These are phyloP conservation scores for Scotopteryx bipunctaria DNA, from an alignment of 2,888 invertebrate genomes.

Conservation along the genomic window DNA sequence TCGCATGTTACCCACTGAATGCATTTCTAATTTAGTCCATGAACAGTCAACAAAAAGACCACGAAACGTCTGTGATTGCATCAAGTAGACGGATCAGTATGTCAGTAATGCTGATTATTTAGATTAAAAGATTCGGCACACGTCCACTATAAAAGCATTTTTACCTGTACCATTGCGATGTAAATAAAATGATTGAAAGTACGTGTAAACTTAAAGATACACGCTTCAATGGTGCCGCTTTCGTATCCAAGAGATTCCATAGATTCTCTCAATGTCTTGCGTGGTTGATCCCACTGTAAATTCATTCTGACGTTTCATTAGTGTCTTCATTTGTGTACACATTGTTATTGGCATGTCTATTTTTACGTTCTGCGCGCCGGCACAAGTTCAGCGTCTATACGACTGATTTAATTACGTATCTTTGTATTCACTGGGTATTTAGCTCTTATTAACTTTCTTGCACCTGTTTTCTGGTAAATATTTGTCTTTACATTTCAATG, in stretches of 20 bases:
- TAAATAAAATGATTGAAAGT: background rate
- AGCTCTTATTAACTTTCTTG: slow-evolving; percentile 2
- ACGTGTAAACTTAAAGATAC: slow-evolving; percentile 20
- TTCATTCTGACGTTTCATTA: slow-evolving; percentile 66
- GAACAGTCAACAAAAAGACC: slow-evolving; percentile 55
- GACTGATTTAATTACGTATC: slow-evolving; percentile 44
- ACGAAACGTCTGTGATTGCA: slow-evolving; percentile 55
- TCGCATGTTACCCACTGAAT: slow-evolving; percentile 40
- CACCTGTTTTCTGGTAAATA: slow-evolving; percentile 1
- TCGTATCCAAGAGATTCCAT: slow-evolving; percentile 37
- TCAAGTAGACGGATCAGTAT: slow-evolving; percentile 59
- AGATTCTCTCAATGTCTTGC: slow-evolving; percentile 45
- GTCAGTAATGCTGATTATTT: slow-evolving; percentile 56
- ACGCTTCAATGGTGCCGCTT: slow-evolving; percentile 32
- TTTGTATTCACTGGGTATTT: slow-evolving; percentile 15
- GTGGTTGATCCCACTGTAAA: slow-evolving; percentile 57
- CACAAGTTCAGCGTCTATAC: slow-evolving; percentile 41
- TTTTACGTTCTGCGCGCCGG: slow-evolving; percentile 53
- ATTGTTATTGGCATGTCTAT: slow-evolving; percentile 66
- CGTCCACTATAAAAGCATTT: background rate
- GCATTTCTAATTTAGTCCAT: slow-evolving; percentile 57
- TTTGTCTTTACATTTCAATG: slow-evolving; percentile 5
- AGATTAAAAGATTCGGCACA: slow-evolving; percentile 37
- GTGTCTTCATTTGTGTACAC: slow-evolving; percentile 63
- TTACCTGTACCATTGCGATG: background rate